Evolutionary conservation across 1,140 invertebrate genomes (phyloP).

Genomic region (Xylocopa sonorina): DNA sequence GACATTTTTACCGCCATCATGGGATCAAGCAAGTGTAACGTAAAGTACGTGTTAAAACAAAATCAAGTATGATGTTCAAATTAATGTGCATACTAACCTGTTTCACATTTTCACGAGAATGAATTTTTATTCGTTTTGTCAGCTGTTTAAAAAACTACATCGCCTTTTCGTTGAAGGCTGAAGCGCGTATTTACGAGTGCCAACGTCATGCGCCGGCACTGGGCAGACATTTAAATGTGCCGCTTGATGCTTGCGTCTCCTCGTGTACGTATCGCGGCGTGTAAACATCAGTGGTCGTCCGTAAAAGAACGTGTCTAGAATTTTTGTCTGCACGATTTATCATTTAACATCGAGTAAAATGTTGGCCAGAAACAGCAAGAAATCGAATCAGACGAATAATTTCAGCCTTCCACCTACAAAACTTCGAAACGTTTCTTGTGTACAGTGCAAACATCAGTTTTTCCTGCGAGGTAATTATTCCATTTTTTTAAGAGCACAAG

Average conservation of each 20-base stretch:
- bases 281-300: not conserved
- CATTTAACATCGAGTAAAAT: not conserved
- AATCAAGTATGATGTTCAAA: not conserved
- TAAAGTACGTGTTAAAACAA: not conserved
- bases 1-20: too few species aligned
- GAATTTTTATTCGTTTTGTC: not conserved
- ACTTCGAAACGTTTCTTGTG: constrained; percentile 57
- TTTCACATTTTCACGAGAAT: too few species aligned
- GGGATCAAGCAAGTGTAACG: too few species aligned
- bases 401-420: constrained; percentile 47
- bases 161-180: not conserved
- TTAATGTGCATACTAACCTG: too few species aligned
- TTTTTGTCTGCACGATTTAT: not conserved
- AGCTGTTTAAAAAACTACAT: not conserved
- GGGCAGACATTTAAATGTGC: constrained; percentile 25
- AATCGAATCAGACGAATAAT: not conserved
- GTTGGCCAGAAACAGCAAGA: not conserved
- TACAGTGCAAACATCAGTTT: constrained; percentile 62
- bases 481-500: not conserved
- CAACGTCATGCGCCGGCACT: not conserved
- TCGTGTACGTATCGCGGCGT: not conserved
- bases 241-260: not conserved
- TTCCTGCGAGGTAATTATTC: constrained; percentile 65
- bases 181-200: too few species aligned
- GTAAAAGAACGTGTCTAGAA: not conserved